phyloP scores from a whole-genome alignment of 2,888 invertebrate species.

The Eumerus sabulonum region DNA sequence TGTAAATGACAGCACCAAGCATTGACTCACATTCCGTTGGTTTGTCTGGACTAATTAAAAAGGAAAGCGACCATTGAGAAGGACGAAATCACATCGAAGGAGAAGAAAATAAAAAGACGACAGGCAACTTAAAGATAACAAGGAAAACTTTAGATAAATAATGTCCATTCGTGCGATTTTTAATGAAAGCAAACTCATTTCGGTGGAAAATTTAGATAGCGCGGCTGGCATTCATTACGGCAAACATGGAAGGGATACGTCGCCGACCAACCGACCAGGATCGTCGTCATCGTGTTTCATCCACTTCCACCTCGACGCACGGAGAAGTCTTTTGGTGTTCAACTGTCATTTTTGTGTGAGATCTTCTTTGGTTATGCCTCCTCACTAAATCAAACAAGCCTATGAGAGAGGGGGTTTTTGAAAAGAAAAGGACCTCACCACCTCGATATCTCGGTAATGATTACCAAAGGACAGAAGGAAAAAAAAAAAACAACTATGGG shows the following conservation, averaged over 20 bases:
- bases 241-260: constrained; percentile 27
- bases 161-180: constrained; percentile 66
- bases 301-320: constrained; percentile 10
- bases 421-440: constrained; percentile 20
- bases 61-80: constrained; percentile 27
- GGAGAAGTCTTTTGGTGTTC: constrained; percentile 34
- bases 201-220: constrained; percentile 69
- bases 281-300: neutral
- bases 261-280: neutral
- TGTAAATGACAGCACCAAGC: constrained; percentile 78
- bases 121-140: constrained; percentile 60
- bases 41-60: constrained; percentile 74
- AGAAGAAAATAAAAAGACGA: constrained; percentile 42
- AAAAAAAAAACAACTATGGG: constrained; percentile 41
- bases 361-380: constrained; percentile 19
- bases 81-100: constrained; percentile 17
- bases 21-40: constrained; percentile 35
- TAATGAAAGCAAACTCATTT: constrained; percentile 68
- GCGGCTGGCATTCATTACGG: constrained; percentile 51
- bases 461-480: constrained; percentile 30
- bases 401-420: constrained; percentile 7
- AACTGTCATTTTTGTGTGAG: constrained; percentile 50
- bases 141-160: constrained; percentile 64
- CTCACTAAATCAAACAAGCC: constrained; percentile 49
- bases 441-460: constrained; percentile 23